Evolutionary conservation across 1,140 invertebrate species (phyloP).

Genomic region (Camponotus vicinus): DNA sequence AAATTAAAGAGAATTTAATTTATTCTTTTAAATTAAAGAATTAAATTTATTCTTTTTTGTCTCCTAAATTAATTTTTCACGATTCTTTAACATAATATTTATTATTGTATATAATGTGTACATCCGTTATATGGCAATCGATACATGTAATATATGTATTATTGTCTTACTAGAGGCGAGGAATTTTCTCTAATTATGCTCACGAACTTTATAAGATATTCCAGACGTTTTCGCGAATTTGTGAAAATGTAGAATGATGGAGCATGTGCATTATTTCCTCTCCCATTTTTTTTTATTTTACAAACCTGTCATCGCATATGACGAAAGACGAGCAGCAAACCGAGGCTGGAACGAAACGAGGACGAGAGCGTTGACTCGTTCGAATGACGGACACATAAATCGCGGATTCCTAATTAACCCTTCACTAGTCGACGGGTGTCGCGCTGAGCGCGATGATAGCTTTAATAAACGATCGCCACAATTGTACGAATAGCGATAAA

Average conservation of each 20-base stretch:
- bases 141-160: background rate
- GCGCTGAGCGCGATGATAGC: background rate
- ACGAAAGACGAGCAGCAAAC: background rate
- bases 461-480: conserved; percentile 21
- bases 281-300: background rate
- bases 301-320: background rate
- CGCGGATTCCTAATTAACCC: conserved; percentile 46
- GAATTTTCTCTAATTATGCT: background rate
- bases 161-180: background rate
- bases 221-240: background rate
- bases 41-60: too few relatives aligned
- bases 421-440: background rate
- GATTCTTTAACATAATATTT: too few relatives aligned
- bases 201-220: conserved; percentile 3
- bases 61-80: too few relatives aligned
- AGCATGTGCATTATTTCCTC: background rate
- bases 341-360: conserved; percentile 27
- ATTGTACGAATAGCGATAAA: background rate
- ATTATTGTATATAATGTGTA: background rate
- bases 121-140: too few relatives aligned
- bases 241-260: conserved; percentile 9
- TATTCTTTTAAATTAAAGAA: too few relatives aligned
- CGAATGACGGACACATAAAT: conserved; percentile 43
- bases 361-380: conserved; percentile 52
- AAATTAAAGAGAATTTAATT: too few relatives aligned